phyloP scores from a whole-genome alignment of 2,888 invertebrate genomes.

The Thera britannica region DNA sequence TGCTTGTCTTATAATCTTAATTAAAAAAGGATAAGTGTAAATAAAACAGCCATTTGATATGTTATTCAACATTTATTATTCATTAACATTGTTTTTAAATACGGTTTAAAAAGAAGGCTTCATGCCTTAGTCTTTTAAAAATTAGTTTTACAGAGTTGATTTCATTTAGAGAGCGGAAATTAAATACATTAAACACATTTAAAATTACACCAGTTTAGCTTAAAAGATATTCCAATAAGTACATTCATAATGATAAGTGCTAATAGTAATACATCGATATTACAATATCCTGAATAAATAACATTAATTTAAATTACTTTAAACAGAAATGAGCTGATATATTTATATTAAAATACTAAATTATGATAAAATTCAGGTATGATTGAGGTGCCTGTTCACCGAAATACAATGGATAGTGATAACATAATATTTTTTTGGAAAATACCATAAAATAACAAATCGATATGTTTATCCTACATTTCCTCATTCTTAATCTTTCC shows the following conservation, averaged over 20 bases:
- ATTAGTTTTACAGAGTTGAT: slow-evolving; percentile 75
- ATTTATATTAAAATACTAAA: slow-evolving; percentile 17
- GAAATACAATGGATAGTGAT: slow-evolving; percentile 27
- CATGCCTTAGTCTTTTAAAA: slow-evolving; percentile 76
- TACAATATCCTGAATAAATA: slow-evolving; percentile 23
- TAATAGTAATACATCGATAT: slow-evolving; percentile 24
- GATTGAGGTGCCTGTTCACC: slow-evolving; percentile 18
- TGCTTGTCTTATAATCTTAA: too few relatives aligned
- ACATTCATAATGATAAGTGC: slow-evolving; percentile 23
- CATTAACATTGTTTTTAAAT: slow-evolving; percentile 77
- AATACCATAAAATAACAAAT: slow-evolving; percentile 42
- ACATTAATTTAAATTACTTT: slow-evolving; percentile 9
- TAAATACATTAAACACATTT: slow-evolving; percentile 30
- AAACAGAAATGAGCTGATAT: slow-evolving; percentile 21
- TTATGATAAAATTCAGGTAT: slow-evolving; percentile 20
- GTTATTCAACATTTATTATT: slow-evolving; percentile 81
- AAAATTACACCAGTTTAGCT: slow-evolving; percentile 22
- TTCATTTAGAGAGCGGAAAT: slow-evolving; percentile 74
- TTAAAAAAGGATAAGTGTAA: slow-evolving; percentile 30
- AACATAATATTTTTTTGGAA: slow-evolving; percentile 36
- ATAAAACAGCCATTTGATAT: slow-evolving; percentile 73
- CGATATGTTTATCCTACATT: slow-evolving; percentile 50
- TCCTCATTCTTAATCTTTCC: slow-evolving; percentile 25
- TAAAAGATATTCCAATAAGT: slow-evolving; percentile 19
- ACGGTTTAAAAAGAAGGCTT: slow-evolving; percentile 83